Conservation (phyloP, 1,140 invertebrate genomes). For the Sycophila sp. region DNA sequence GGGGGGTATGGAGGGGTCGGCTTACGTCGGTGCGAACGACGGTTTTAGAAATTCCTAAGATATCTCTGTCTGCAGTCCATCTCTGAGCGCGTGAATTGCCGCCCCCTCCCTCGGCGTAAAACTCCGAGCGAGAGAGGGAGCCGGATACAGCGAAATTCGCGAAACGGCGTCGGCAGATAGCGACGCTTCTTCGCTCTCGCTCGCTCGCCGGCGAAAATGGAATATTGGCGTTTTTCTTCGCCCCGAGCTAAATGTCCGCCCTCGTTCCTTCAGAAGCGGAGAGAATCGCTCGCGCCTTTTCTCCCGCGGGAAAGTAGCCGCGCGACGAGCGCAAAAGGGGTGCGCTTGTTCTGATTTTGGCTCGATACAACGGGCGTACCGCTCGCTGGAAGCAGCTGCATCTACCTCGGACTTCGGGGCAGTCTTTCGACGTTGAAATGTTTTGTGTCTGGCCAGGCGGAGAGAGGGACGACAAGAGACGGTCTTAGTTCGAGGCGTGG, state of each 20-base stretch:
- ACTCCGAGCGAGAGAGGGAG: background rate
- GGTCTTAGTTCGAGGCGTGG: too few relatives aligned
- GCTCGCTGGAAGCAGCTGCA: too few relatives aligned
- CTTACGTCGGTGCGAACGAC: conserved; percentile 45
- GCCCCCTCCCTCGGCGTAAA: conserved; percentile 34
- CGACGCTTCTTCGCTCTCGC: conserved; percentile 42
- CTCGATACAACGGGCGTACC: too few relatives aligned
- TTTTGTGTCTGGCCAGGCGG: too few relatives aligned
- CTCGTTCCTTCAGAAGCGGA: conserved; percentile 11
- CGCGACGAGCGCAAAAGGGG: background rate
- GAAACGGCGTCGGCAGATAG: background rate
- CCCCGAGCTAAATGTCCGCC: background rate
- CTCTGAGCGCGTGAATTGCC: background rate
- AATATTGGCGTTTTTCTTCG: conserved; percentile 2
- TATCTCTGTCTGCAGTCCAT: conserved; percentile 41
- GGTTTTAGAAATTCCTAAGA: conserved; percentile 57
- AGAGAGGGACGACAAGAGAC: too few relatives aligned
- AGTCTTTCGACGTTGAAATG: too few relatives aligned
- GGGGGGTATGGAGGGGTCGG: too few relatives aligned
- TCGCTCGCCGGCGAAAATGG: conserved; percentile 42
- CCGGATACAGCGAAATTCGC: background rate
- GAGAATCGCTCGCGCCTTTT: background rate
- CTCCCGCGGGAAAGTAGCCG: conserved; percentile 6
- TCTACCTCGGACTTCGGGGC: too few relatives aligned
- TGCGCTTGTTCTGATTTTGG: conserved; percentile 1